phyloP scores from a whole-genome alignment of 2,888 invertebrate species.

The Apamea monoglypha region DNA sequence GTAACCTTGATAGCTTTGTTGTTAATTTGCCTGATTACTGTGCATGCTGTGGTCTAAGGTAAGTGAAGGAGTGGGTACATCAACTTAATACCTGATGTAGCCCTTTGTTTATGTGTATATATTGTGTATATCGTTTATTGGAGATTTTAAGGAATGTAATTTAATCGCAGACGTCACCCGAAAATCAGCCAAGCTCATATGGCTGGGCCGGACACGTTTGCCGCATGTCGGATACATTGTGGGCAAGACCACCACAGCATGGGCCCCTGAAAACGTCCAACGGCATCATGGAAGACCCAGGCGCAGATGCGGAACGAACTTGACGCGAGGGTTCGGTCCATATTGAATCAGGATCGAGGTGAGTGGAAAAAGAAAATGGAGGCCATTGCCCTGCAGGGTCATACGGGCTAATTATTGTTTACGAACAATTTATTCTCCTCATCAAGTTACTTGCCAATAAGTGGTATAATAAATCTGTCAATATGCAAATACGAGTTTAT shows the following conservation, averaged over 20 bases:
- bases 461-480: slow-evolving; percentile 47
- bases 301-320: too few relatives aligned
- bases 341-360: too few relatives aligned
- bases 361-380: too few relatives aligned
- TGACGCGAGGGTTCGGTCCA: too few relatives aligned
- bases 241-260: not conserved
- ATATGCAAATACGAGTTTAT: slow-evolving; percentile 57
- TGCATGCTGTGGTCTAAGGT: not conserved
- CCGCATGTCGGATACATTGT: not conserved
- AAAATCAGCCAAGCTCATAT: not conserved
- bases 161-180: slow-evolving; percentile 1
- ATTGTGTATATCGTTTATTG: not conserved
- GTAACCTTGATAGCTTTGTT: not conserved
- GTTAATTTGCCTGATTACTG: not conserved
- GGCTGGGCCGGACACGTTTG: not conserved
- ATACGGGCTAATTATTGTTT: slow-evolving; percentile 10
- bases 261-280: too few relatives aligned
- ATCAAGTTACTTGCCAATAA: slow-evolving; percentile 42
- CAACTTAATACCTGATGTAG: not conserved
- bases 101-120: not conserved
- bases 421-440: slow-evolving; percentile 24
- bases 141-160: slow-evolving; percentile 13
- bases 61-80: not conserved
- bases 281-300: too few relatives aligned
- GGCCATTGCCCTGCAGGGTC: too few relatives aligned